Evolutionary conservation across 1,140 invertebrate genomes (phyloP).

Genomic region (Littorina saxatilis): DNA sequence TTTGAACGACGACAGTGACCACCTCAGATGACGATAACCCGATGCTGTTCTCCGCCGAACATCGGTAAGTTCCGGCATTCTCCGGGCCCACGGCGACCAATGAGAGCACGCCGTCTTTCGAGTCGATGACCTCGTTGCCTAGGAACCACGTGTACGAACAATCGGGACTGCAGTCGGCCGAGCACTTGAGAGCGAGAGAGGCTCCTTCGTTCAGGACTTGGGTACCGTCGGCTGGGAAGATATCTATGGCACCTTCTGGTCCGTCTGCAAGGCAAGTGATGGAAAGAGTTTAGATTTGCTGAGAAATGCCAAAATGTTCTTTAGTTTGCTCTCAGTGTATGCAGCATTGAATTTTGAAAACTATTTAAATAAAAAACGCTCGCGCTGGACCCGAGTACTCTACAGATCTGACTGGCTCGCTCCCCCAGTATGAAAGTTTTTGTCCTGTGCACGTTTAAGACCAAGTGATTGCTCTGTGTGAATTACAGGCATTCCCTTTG

Average conservation of each 20-base stretch:
- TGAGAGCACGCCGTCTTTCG: slow-evolving; percentile 26
- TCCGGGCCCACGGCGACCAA: slow-evolving; percentile 31
- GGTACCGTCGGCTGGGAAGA: slow-evolving; percentile 8
- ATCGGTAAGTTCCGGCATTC: slow-evolving; percentile 41
- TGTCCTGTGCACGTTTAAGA: no score
- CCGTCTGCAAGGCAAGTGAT: slow-evolving; percentile 29
- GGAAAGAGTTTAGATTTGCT: neutral
- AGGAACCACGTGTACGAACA: slow-evolving; percentile 34
- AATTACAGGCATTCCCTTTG: no score
- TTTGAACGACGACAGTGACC: slow-evolving; percentile 24
- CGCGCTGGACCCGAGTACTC: no score
- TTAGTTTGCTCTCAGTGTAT: no score
- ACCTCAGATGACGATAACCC: slow-evolving; percentile 6
- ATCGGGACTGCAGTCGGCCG: slow-evolving; percentile 37
- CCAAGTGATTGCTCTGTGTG: no score
- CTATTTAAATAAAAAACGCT: no score
- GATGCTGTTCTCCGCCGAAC: slow-evolving; percentile 29
- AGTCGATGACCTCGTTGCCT: slow-evolving; percentile 7
- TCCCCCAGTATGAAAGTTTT: no score
- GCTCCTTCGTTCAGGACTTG: slow-evolving; percentile 40
- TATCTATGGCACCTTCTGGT: neutral
- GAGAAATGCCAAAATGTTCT: no score
- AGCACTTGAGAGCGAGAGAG: slow-evolving; percentile 33
- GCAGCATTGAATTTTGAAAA: no score
- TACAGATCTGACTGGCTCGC: no score